Conservation (phyloP, 1,140 invertebrate species). For the Neodiprion fabricii region DNA sequence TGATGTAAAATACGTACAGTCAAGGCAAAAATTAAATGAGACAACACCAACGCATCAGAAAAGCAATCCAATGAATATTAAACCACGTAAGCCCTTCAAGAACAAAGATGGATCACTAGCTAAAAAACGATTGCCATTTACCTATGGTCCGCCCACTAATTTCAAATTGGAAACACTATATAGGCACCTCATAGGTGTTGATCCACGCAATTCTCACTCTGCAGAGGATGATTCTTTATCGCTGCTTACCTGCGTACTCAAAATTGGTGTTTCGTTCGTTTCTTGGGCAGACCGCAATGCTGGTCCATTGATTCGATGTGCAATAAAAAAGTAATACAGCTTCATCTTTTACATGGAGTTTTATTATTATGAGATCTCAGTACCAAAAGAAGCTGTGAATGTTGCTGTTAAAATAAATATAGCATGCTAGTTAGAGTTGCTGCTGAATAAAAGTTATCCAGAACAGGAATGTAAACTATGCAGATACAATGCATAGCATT, state of each 20-base stretch:
- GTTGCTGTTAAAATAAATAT: too few species aligned
- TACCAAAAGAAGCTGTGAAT: not conserved
- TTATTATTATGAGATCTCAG: not conserved
- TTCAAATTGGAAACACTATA: constrained; percentile 65
- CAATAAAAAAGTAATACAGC: not conserved
- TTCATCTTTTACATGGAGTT: too few species aligned
- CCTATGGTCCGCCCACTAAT: constrained; percentile 31
- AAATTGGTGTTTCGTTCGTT: constrained; percentile 62
- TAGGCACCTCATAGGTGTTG: constrained; percentile 56
- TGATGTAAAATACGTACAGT: not conserved
- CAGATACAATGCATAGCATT: too few species aligned
- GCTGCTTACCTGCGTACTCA: constrained; percentile 63
- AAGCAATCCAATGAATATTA: constrained; percentile 17
- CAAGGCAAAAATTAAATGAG: constrained; percentile 50
- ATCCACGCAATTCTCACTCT: constrained; percentile 57
- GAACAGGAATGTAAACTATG: too few species aligned
- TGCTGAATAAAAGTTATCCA: too few species aligned
- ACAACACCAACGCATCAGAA: constrained; percentile 53
- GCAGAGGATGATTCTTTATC: constrained; percentile 69
- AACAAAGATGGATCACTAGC: constrained; percentile 1
- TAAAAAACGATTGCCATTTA: constrained; percentile 13
- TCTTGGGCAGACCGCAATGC: constrained; percentile 64
- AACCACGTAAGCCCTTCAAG: constrained; percentile 34
- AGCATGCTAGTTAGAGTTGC: too few species aligned
- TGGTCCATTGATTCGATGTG: constrained; percentile 42